Evolutionary conservation across 2,113 vertebrate genomes (phyloP).

Genomic region (Poecile atricapillus): DNA sequence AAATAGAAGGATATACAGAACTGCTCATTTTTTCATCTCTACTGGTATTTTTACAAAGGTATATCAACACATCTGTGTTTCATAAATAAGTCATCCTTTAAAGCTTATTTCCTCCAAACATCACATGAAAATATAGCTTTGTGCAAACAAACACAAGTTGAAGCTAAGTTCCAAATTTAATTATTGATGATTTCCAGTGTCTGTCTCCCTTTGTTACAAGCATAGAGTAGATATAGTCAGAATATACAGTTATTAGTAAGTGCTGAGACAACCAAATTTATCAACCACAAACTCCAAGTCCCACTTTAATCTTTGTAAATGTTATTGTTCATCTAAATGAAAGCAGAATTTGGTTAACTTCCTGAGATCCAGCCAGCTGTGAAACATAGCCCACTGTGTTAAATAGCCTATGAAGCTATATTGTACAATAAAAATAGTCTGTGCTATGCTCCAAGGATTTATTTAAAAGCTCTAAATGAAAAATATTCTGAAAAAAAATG

Average conservation of each 20-base stretch:
- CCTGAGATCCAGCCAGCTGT: not conserved
- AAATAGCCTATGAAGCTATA: not conserved
- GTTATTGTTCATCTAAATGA: not conserved
- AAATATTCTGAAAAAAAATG: not conserved
- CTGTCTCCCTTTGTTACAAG: not conserved
- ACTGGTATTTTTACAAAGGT: not conserved
- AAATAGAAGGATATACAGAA: not conserved
- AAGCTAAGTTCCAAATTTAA: not conserved
- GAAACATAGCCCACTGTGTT: not conserved
- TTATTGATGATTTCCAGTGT: not conserved
- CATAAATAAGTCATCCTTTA: not conserved
- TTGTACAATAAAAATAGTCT: not conserved
- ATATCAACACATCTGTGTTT: not conserved
- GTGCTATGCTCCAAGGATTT: not conserved
- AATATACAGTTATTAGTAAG: not conserved
- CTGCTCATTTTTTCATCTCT: not conserved
- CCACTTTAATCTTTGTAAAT: not conserved
- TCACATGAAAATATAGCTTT: not conserved
- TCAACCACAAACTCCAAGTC: not conserved
- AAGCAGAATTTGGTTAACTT: conserved; percentile 9
- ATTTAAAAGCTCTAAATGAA: not conserved
- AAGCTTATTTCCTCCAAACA: not conserved
- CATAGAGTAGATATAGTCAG: not conserved
- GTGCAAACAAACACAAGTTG: not conserved
- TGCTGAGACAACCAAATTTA: not conserved